Evolutionary conservation across 2,888 invertebrate species (phyloP).

Genomic region (Boloria selene): DNA sequence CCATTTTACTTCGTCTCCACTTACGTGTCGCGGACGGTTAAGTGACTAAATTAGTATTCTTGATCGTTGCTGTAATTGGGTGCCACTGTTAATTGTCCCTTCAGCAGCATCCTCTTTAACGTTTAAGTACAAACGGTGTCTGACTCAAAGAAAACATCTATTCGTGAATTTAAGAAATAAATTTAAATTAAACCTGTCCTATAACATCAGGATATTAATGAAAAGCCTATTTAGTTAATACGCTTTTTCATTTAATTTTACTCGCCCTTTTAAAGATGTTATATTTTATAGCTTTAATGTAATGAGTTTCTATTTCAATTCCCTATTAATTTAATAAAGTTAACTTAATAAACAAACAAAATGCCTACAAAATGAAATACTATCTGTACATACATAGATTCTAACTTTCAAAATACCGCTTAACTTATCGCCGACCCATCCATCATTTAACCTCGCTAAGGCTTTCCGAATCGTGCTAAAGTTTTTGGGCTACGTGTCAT

Average conservation of each 20-base stretch:
- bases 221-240: too few species aligned
- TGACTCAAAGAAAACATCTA: not conserved
- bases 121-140: conserved; percentile 29
- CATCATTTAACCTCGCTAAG: conserved; percentile 1
- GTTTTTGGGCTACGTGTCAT: conserved; percentile 17
- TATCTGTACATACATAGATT: too few species aligned
- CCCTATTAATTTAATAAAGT: too few species aligned
- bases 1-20: conserved; percentile 56
- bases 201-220: too few species aligned
- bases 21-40: conserved; percentile 53
- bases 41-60: conserved; percentile 60
- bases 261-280: too few species aligned
- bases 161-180: not conserved
- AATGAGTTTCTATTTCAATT: too few species aligned
- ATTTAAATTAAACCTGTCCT: not conserved
- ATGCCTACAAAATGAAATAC: too few species aligned
- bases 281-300: too few species aligned
- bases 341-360: too few species aligned
- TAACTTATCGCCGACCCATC: too few species aligned
- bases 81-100: conserved; percentile 52
- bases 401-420: too few species aligned
- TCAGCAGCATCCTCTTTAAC: conserved; percentile 41
- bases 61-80: conserved; percentile 61
- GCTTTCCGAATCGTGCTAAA: conserved; percentile 2
- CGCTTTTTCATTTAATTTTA: too few species aligned